These are phyloP conservation scores for Barbus barbus DNA, from an alignment of 2,113 vertebrate species.

Conservation along the genomic window DNA sequence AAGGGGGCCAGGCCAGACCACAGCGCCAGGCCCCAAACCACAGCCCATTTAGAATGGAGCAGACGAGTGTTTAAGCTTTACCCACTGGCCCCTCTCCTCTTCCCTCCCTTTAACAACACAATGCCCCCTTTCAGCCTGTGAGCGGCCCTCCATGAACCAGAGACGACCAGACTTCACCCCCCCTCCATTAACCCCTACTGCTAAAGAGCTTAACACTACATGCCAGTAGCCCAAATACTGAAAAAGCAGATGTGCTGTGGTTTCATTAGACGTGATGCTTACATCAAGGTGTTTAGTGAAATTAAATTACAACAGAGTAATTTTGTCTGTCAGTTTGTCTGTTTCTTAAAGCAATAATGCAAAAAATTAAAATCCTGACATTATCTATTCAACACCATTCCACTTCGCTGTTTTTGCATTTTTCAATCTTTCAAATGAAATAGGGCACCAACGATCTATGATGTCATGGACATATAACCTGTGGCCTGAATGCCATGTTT, in stretches of 20 bases:
- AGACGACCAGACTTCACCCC: slow-evolving; percentile 55
- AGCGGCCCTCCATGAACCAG: slow-evolving; percentile 62
- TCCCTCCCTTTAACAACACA: slow-evolving; percentile 68
- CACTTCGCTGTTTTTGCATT: too few relatives aligned
- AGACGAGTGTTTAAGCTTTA: slow-evolving; percentile 65
- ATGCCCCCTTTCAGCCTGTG: slow-evolving; percentile 73
- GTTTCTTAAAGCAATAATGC: slow-evolving; percentile 42
- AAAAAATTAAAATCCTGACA: neutral
- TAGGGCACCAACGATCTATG: neutral
- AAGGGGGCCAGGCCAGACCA: slow-evolving; percentile 61
- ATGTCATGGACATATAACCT: neutral
- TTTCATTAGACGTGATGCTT: neutral
- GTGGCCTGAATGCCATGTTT: neutral
- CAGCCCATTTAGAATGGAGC: slow-evolving; percentile 67
- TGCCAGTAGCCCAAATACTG: slow-evolving; percentile 40
- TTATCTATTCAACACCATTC: too few relatives aligned
- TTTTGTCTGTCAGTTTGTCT: too few relatives aligned
- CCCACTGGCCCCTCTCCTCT: slow-evolving; percentile 60
- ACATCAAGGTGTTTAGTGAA: neutral
- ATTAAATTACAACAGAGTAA: neutral
- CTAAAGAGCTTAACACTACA: too few relatives aligned
- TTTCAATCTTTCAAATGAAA: neutral
- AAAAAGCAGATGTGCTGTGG: neutral
- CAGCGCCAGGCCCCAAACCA: slow-evolving; percentile 56
- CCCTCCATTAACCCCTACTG: too few relatives aligned